Percentiles rank a stretch among this genome's conserved stretches.
Conservation (phyloP, 2,113 vertebrate genomes). For the Coregonus clupeaformis region DNA sequence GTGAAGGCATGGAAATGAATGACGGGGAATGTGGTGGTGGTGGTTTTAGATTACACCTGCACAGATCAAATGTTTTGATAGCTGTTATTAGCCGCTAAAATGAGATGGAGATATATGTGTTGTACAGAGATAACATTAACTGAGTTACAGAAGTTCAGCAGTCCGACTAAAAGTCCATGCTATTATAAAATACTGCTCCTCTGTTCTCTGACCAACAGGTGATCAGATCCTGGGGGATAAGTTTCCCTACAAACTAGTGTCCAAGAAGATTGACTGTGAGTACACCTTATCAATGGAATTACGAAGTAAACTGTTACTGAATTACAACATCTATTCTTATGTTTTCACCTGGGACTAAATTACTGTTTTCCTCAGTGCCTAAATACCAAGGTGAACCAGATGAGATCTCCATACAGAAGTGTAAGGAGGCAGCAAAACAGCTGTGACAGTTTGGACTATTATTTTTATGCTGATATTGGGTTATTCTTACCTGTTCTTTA, state of each 20-base stretch:
- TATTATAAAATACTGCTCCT: too few species aligned
- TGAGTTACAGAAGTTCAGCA: not conserved
- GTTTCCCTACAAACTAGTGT: slow-evolving; percentile 86
- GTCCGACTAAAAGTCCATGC: slow-evolving; percentile 14
- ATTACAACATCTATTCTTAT: too few species aligned
- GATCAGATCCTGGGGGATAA: slow-evolving; percentile 92
- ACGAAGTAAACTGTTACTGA: not conserved
- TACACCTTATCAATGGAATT: slow-evolving; percentile 32
- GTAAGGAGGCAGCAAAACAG: slow-evolving; percentile 87
- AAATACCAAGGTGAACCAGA: slow-evolving; percentile 98
- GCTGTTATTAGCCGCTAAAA: too few species aligned
- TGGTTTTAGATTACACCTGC: too few species aligned
- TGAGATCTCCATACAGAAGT: too few species aligned
- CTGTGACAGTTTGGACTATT: slow-evolving; percentile 55
- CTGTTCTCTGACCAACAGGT: slow-evolving; percentile 71
- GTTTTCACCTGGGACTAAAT: not conserved
- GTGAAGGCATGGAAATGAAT: too few species aligned
- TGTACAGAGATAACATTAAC: too few species aligned
- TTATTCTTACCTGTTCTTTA: too few species aligned
- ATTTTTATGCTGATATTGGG: too few species aligned
- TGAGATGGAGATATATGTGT: not conserved
- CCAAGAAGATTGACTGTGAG: slow-evolving; percentile 94
- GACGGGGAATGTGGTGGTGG: too few species aligned
- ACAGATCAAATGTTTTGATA: too few species aligned
- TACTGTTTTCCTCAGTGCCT: slow-evolving; percentile 75